Percentiles rank a stretch among this genome's conserved stretches.
Conservation (phyloP, 2,888 invertebrate species). For the Tetropium fuscum region DNA sequence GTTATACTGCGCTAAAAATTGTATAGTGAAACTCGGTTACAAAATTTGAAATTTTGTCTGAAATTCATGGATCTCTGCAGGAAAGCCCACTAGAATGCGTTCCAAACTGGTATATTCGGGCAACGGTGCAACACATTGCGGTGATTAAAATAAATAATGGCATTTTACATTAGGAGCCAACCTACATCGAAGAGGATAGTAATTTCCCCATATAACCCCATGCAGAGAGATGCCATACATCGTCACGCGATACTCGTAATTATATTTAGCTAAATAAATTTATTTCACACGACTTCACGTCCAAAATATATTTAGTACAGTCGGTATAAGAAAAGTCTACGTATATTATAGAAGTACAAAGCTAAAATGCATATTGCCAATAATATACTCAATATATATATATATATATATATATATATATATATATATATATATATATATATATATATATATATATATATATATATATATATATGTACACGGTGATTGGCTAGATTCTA, state of each 20-base stretch:
- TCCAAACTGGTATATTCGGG: slow-evolving; percentile 3
- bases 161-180: slow-evolving; percentile 21
- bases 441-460: too few relatives aligned
- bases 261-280: slow-evolving; percentile 49
- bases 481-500: too few relatives aligned
- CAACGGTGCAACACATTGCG: slow-evolving; percentile 10
- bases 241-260: slow-evolving; percentile 39
- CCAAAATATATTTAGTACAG: slow-evolving; percentile 1
- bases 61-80: too few relatives aligned
- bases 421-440: too few relatives aligned
- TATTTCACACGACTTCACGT: slow-evolving; percentile 45
- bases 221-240: slow-evolving; percentile 22
- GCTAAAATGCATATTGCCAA: too few relatives aligned
- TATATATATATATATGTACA: too few relatives aligned
- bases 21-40: too few relatives aligned
- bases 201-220: slow-evolving; percentile 29
- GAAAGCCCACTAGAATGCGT: slow-evolving; percentile 13
- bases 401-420: too few relatives aligned
- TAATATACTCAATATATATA: too few relatives aligned
- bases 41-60: too few relatives aligned
- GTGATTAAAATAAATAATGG: slow-evolving; percentile 34
- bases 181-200: slow-evolving; percentile 24
- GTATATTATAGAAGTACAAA: not conserved
- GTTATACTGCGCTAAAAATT: too few relatives aligned
- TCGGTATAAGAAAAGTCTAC: not conserved